These are phyloP conservation scores for Panurus biarmicus DNA, from an alignment of 2,113 vertebrate genomes.

Conservation along the genomic window DNA sequence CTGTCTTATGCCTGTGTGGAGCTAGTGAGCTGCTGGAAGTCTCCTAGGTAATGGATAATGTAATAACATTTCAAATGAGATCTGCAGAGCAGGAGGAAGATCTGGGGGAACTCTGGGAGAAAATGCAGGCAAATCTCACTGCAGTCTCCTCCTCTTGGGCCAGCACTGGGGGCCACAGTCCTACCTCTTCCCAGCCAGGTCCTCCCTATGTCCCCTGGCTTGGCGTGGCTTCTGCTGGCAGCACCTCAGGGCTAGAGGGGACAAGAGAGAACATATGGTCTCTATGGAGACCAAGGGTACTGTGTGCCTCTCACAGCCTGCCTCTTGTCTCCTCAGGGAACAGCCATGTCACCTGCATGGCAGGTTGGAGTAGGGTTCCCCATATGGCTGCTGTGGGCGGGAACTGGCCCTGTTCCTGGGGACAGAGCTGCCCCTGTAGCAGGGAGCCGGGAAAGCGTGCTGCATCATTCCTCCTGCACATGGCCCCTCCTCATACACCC, in stretches of 20 bases:
- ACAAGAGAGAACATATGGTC: not conserved
- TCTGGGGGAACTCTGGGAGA: slow-evolving; percentile 39
- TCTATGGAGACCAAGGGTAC: not conserved
- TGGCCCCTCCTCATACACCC: not conserved
- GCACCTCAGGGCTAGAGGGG: not conserved
- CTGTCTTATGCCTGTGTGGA: slow-evolving; percentile 23
- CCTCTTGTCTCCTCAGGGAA: not conserved
- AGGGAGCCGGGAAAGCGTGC: not conserved
- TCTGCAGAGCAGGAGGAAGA: slow-evolving; percentile 40
- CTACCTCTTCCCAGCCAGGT: not conserved
- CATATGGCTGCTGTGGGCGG: not conserved
- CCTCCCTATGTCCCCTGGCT: not conserved
- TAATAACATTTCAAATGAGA: slow-evolving; percentile 50
- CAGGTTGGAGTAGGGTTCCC: not conserved
- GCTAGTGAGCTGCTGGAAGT: slow-evolving; percentile 42
- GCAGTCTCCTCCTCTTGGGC: slow-evolving; percentile 17
- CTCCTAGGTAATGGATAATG: slow-evolving; percentile 56
- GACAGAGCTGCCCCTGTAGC: not conserved
- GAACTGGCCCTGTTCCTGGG: not conserved
- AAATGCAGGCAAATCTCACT: slow-evolving; percentile 35
- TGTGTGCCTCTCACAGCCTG: not conserved
- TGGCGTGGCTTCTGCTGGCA: accelerated
- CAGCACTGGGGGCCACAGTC: not conserved
- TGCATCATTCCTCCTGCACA: accelerated
- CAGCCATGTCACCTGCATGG: not conserved